Base-by-base conservation (phyloP, 92 coral and sea anemone species). In the Muricea muricata region DNA sequence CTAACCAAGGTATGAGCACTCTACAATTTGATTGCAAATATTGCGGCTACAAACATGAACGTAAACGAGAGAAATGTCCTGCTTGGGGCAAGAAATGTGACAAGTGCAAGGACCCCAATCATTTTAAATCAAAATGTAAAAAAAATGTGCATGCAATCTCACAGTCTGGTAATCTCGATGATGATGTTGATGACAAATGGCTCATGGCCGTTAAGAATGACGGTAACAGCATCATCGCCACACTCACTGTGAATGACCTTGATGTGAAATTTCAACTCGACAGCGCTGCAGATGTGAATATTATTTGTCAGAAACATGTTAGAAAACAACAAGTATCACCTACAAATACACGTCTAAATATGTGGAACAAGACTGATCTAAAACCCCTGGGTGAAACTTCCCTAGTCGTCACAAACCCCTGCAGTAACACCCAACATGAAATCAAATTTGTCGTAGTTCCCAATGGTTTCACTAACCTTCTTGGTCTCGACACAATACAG, bases 231-330 rank as follows among this genome's bases (percentile, higher is more conserved):
- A 42, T 86, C 11, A 35, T 56, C 55, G 54, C 65, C 33, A 88
- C 91, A 8, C 65, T 74, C 29, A 54, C 58, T 37, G 83, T 79
- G 37, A 89, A 89, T 80, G 82, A 78, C 12, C 55, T 42, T 57
- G 86, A 70, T 13, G 86, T 85, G 66, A 85, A 60, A 78, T 89
- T 89, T 72, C 89, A 84, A 69, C 82, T 84, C 18, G 92, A 85
- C 73, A 87, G 45, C 65, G 84, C 66, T 61, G 91, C 84, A 8
- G 87, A 87, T 65, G 87, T 87, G 37, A 87, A 87, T 69, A 74
- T 39, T 3, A 35, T 82, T 1, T 82, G 86, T 42, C 91, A 87
- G 56, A 80, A 81, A 56, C 55, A 14, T 40, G 84, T 88, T 23
- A 42, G 61, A 66, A 17, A 60, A 35, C 26, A 68, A 50, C 84